Percentiles rank a stretch among this genome's conserved stretches.
These are phyloP conservation scores for Tenualosa thibaudeaui DNA, from an alignment of 2,797 vertebrate genomes.

Conservation along the genomic window DNA sequence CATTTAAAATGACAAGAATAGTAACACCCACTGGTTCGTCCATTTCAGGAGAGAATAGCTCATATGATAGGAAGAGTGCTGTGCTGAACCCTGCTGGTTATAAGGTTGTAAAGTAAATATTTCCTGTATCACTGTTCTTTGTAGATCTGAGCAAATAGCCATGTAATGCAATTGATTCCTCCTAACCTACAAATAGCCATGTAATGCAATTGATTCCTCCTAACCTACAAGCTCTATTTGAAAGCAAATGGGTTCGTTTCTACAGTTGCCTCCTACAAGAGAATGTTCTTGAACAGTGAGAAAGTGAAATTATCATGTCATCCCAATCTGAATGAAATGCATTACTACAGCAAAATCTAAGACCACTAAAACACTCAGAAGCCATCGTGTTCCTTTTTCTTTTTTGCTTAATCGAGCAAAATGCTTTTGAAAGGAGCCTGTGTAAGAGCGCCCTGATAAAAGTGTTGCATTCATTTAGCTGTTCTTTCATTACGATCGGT, in stretches of 20 bases:
- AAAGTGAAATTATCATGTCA: conserved; percentile 20
- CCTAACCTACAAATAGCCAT: background rate
- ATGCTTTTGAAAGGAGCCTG: background rate
- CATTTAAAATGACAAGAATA: background rate
- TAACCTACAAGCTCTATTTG: background rate
- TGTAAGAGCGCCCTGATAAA: conserved; percentile 8
- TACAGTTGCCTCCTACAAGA: background rate
- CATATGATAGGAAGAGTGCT: background rate
- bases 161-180: background rate
- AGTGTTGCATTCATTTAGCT: conserved; percentile 17
- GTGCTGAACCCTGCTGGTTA: background rate
- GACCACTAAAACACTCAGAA: background rate
- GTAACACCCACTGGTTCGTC: background rate
- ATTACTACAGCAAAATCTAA: conserved; percentile 17
- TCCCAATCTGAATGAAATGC: background rate
- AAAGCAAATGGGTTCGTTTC: background rate
- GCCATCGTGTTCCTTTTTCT: background rate
- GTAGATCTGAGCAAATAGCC: background rate
- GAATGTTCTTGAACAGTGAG: background rate
- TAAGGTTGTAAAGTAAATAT: conserved; percentile 1
- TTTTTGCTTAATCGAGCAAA: conserved; percentile 20
- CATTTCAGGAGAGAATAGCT: background rate
- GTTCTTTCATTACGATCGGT: conserved; percentile 4
- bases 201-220: background rate
- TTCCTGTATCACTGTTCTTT: background rate